Evolutionary conservation across 2,888 invertebrate species (phyloP), one percentile per base, ranked within the genome.

Genomic region (Endotricha flammealis): DNA sequence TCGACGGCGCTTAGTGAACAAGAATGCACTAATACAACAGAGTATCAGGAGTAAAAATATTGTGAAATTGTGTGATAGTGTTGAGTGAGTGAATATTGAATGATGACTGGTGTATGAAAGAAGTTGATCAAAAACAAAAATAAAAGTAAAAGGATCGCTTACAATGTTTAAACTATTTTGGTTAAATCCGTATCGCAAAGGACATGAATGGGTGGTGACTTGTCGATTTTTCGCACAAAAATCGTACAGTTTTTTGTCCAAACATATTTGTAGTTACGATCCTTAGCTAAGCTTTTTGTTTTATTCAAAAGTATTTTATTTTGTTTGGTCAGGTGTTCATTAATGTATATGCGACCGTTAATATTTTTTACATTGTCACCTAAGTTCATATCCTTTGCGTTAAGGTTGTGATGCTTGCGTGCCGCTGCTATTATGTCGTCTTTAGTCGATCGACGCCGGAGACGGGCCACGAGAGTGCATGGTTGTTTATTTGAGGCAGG

Each of bases 191-290:
- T 17, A 3, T 8, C 16, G 4, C 12, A 20, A 1, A 17, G 5
- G 10, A 32, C 38, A 9, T 12, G 28, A 2, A 42, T 39, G 6
- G 35, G 29, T n/a, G 40, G 36, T 8, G 38, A 31, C 7, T 36
- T 38, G 13, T 44, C 41, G 35, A 12, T 31, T 8, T 12, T 29
- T 20, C 41, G 22, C 16, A 37, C 28, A 10, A 29, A 41, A 4
- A 44, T 44, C 6, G 12, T 12, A 14, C 44, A 41, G 41, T 44
- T 41, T 36, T 36, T 36, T 39, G 40, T 29, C 45, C 45, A 45
- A 0, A 38, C 33, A 10, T 28, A 42, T 31, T 34, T 24, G 17
- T 29, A 40, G 11, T 28, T 12, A 3, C n/a, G 10, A 13, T 32
- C 24, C 12, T 24, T 28, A 3, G 38, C 39, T 7, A 13, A 27